Percentiles rank a stretch among this genome's conserved stretches.
Conservation (phyloP, 2,888 invertebrate species). For the Drosophila borborema region DNA sequence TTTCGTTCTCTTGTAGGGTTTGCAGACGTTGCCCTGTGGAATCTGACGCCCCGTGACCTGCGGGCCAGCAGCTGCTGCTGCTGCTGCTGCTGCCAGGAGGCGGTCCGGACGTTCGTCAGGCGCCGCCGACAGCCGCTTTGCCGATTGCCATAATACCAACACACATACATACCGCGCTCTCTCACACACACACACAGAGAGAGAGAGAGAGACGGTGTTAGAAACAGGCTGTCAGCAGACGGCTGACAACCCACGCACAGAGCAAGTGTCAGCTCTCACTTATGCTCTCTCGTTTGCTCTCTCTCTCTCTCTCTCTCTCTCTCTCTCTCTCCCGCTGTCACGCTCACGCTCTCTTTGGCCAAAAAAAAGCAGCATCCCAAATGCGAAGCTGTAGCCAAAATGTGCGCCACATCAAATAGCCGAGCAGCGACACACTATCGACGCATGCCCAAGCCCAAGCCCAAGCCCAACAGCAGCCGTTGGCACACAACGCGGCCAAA, state of each 20-base stretch:
- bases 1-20: not conserved
- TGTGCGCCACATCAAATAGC: slow-evolving; percentile 15
- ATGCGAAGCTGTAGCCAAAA: slow-evolving; percentile 31
- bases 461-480: slow-evolving; percentile 21
- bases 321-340: not conserved
- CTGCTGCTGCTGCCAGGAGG: slow-evolving; percentile 30
- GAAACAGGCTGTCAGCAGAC: slow-evolving; percentile 28
- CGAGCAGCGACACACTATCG: slow-evolving; percentile 27
- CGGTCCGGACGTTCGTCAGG: slow-evolving; percentile 43
- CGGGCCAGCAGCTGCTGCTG: slow-evolving; percentile 19
- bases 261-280: not conserved
- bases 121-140: slow-evolving; percentile 44
- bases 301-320: not conserved
- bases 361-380: slow-evolving; percentile 35
- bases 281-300: not conserved
- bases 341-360: slow-evolving; percentile 11
- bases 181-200: not conserved
- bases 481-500: slow-evolving; percentile 54
- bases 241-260: slow-evolving; percentile 50
- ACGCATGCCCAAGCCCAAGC: slow-evolving; percentile 48
- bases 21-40: slow-evolving; percentile 60
- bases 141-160: slow-evolving; percentile 28
- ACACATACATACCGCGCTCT: not conserved
- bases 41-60: slow-evolving; percentile 45
- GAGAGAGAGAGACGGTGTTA: slow-evolving; percentile 12